Base-by-base conservation (phyloP, 2,113 vertebrate genomes). In the Nicator chloris region DNA sequence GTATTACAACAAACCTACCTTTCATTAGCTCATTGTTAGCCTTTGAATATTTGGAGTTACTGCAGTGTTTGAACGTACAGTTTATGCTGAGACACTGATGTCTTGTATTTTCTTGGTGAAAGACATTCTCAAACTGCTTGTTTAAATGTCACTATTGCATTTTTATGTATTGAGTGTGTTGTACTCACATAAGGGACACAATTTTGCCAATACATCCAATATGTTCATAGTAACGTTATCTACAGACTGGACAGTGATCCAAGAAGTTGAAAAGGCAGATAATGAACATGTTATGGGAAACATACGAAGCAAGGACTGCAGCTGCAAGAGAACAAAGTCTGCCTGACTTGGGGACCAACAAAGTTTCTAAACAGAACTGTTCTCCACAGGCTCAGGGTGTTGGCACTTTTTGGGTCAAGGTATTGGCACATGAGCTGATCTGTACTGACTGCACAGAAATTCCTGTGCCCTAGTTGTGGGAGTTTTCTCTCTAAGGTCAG, bases 101-200 rank as follows among this genome's bases (percentile, higher is more conserved):
- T 47, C n/a, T 56, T 75, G 10, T 70, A 11, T 92, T 83, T 83
- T 78, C 40, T 73, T 86, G 50, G 35, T 81, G 49, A 83, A 95
- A 70, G 50, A 27, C 1, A 0, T 66, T 90, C 45, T 86, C 27
- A 66, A 22, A 47, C 47, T 94, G n/a, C 42, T 15, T 72, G 7
- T 45, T 88, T 64, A 57, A 82, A 76, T 37, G 45, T 37, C 15
- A 18, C 33, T 70, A 0, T 68, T 95, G 19, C 20, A 22, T 90
- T 81, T 89, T 54, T 94, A 35, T 68, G 24, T 68, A 9, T 72
- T 80, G 60, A 79, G 20, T 69, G 4, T 51, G 30, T 76, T 42
- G 18, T 51, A 45, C 20, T 87, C 57, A 60, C 26, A 49, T n/a
- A 70, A 11, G 30, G 23, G 23, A 60, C 11, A 22, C 33, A 37